Evolutionary conservation across 2,113 vertebrate species (phyloP), one percentile per base, ranked within the genome.

Genomic region (Procapra przewalskii): DNA sequence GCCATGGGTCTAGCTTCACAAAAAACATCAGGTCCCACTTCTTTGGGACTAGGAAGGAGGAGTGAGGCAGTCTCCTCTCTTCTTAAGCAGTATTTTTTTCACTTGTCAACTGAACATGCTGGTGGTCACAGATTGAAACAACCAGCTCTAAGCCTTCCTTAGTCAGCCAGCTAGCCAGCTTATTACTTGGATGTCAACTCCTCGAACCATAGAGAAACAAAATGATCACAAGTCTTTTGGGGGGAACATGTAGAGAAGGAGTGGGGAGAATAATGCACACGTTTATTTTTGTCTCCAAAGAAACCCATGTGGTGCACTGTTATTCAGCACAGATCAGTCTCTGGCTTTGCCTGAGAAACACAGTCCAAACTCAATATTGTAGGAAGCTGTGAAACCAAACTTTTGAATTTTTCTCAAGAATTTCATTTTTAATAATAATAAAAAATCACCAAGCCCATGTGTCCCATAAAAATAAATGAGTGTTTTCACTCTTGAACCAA

Each of bases 381-480:
- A 88, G 96, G 88, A 97, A 97, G 82, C 90, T 45, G 33, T 90
- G 93, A 97, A 97, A 96, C 96, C 81, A 88, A 97, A 91, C 59
- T 96, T 96, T 95, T 97, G 84, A 96, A 96, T 92, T 97, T 97
- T 96, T 50, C 85, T 97, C 95, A 97, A 97, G 75, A 94, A 97
- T 98, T 98, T 97, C 75, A 96, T 91, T 96, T 96, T 96, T 93
- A 14, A 97, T 94, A 10, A 96, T 91, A 90, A 87, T n/a, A 91
- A 93, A 92, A 71, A 91, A 64, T 88, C 25, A 85, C 88, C 88
- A 94, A 97, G 48, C 50, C 97, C 94, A 75, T 91, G 82, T 94
- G 94, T 87, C 86, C 60, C 71, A 94, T 97, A 97, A 98, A 98
- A 98, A 94, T 80, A 96, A 97, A 96, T 59, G 91, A 97, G 90